Conservation (phyloP, 2,888 invertebrate species). For the Apamea crenata region DNA sequence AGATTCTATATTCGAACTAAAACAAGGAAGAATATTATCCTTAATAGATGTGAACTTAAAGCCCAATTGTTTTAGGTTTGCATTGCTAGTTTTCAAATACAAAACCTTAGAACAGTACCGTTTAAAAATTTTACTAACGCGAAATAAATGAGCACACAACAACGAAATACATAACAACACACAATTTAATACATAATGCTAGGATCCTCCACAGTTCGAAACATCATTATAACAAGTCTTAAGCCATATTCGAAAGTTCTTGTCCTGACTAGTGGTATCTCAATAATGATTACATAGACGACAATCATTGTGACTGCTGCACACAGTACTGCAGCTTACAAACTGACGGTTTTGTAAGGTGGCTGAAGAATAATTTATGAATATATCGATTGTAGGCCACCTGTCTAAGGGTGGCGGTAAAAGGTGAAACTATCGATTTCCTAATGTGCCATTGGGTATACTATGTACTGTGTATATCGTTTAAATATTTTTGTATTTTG, state of each 20-base stretch:
- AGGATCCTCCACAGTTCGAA: not conserved
- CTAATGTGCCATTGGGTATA: not conserved
- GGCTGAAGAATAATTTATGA: constrained; percentile 10
- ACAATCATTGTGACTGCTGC: not conserved
- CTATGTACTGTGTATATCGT: not conserved
- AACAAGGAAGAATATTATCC: not conserved
- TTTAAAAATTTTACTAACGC: not conserved
- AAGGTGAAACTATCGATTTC: not conserved
- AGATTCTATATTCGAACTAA: not conserved
- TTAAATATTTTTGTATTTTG: not conserved
- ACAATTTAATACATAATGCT: not conserved
- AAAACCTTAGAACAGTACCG: not conserved
- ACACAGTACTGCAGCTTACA: constrained; percentile 7
- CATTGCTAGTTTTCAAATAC: not conserved
- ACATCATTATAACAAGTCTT: not conserved
- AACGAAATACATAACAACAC: not conserved
- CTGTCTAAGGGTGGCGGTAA: not conserved
- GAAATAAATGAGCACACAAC: not conserved
- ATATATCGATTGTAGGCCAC: constrained; percentile 12
- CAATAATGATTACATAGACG: not conserved
- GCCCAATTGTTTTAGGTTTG: not conserved
- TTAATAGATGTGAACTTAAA: not conserved
- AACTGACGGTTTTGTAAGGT: not conserved
- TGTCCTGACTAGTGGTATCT: not conserved
- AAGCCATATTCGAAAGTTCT: not conserved